Base-by-base conservation (phyloP, 2,113 vertebrate species). In the Todiramphus chloris region DNA sequence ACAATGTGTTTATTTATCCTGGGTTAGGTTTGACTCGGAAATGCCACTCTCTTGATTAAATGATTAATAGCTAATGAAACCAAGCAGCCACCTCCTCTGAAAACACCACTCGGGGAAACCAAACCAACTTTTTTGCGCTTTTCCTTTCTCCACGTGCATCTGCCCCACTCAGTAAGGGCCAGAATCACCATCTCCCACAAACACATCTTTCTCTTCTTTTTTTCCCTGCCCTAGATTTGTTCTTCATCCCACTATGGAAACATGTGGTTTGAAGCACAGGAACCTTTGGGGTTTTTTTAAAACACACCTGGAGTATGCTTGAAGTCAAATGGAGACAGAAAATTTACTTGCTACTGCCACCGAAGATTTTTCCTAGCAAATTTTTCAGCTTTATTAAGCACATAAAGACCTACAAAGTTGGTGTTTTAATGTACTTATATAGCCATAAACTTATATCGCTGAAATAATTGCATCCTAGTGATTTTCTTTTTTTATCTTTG, bases 391-490 rank as follows among this genome's bases (percentile, higher is more conserved):
- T 98, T 98, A 97, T 96, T 94, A 93, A 97, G 97, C 94, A 94
- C 93, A 96, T 97, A 97, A 98, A 98, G 90, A 95, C 79, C 39
- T 91, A 90, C 90, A 95, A 93, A 97, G 88, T 80, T 60, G 27
- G 85, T 56, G 95, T 97, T 97, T 96, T 96, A 96, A 94, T 93
- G 89, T 82, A 97, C 93, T 98, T 97, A 91, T 48, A 90, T 43
- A 91, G 94, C 92, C 95, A 97, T 97, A 97, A 98, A 97, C 91
- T 94, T 97, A 85, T 91, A 97, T 82, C 87, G 41, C 93, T 93
- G 87, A 96, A 96, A 97, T 97, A 97, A 98, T 96, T 98, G 94
- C 94, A 95, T 96, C 97, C 97, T 97, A 97, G 97, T 97, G 95
- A 93, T 96, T 96, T 96, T n/a, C n/a, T n/a, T 89, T 97, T 89